Evolutionary conservation across 2,797 vertebrate species (phyloP).

Genomic region (Xerus rutilus): DNA sequence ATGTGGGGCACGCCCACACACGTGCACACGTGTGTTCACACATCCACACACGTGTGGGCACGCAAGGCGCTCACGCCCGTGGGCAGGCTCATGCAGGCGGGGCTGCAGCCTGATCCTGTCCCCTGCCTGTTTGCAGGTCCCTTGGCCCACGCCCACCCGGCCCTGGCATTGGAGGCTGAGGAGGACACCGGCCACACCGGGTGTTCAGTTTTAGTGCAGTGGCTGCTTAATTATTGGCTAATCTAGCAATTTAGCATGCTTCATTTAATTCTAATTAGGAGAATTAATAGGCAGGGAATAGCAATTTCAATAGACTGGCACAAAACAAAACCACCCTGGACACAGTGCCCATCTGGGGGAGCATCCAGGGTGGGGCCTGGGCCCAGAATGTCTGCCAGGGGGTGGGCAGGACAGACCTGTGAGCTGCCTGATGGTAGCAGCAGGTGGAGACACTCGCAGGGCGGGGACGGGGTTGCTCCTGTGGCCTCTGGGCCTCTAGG

Average conservation of each 20-base stretch:
- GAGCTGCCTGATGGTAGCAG: neutral
- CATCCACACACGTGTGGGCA: neutral
- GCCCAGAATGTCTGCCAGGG: neutral
- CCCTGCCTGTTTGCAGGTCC: neutral
- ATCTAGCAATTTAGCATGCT: conserved; percentile 93
- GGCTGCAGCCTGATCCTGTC: neutral
- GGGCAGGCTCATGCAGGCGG: neutral
- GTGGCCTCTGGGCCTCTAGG: neutral
- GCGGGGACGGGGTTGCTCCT: neutral
- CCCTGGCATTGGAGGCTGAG: conserved; percentile 75
- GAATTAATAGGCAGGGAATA: conserved; percentile 92
- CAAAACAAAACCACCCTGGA: conserved; percentile 87
- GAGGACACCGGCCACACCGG: conserved; percentile 82
- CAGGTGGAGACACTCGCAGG: accelerated
- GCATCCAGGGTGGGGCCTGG: neutral
- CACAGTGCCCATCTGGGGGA: conserved; percentile 54
- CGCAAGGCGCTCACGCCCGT: neutral
- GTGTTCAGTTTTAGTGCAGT: conserved; percentile 87
- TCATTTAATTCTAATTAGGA: conserved; percentile 94
- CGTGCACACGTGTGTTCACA: too few relatives aligned
- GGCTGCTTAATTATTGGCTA: conserved; percentile 93
- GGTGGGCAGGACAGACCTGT: neutral
- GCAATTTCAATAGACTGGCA: conserved; percentile 89
- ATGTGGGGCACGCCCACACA: neutral
- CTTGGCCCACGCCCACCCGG: neutral